These are phyloP conservation scores for Phoeniculus purpureus DNA, from an alignment of 2,797 vertebrate species.

Conservation along the genomic window DNA sequence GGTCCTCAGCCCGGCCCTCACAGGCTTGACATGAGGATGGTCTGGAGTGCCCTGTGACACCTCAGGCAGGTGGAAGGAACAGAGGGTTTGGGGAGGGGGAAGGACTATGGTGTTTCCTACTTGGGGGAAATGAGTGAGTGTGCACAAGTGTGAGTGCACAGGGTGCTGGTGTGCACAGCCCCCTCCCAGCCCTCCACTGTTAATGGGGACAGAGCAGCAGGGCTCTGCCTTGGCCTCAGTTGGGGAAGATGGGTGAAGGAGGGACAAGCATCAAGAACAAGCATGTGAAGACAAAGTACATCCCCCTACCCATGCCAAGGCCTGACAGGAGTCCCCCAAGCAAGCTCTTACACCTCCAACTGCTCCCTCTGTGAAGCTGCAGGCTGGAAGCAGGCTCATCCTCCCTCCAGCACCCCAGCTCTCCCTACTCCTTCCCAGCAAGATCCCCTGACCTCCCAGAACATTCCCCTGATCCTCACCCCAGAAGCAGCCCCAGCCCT, in stretches of 20 bases:
- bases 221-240: background rate
- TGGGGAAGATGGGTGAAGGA: background rate
- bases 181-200: no score
- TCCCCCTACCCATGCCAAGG: background rate
- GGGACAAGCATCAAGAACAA: background rate
- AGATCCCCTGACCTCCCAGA: background rate
- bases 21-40: background rate
- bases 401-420: accelerated
- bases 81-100: background rate
- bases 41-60: background rate
- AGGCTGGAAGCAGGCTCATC: background rate
- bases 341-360: background rate
- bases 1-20: background rate
- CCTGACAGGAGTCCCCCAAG: background rate
- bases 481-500: background rate
- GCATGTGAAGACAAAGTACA: background rate
- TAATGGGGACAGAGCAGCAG: background rate
- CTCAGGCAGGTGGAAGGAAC: background rate
- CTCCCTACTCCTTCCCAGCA: background rate
- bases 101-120: background rate
- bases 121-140: accelerated
- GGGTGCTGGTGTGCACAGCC: background rate
- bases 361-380: background rate
- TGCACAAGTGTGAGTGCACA: background rate
- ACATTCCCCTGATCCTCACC: background rate